Percentiles rank a stretch among this genome's conserved stretches.
phyloP scores from a whole-genome alignment of 2,113 vertebrate genomes.

The Nothoprocta pentlandii region DNA sequence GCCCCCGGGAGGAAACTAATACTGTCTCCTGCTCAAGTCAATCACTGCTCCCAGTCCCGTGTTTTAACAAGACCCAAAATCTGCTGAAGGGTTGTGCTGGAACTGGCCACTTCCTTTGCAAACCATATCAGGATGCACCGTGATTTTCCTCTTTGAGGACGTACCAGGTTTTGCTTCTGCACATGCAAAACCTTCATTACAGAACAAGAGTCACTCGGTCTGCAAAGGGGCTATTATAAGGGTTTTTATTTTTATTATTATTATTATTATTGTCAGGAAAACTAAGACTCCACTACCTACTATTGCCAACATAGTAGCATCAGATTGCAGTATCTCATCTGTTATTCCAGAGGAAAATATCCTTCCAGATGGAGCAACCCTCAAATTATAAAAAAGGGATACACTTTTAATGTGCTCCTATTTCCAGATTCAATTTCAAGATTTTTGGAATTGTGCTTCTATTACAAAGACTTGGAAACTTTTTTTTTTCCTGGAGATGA shows the following conservation, averaged over 20 bases:
- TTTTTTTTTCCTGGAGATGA: neutral
- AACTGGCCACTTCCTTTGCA: neutral
- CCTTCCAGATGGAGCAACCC: neutral
- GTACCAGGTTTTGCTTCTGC: neutral
- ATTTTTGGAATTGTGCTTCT: neutral
- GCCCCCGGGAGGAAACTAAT: neutral
- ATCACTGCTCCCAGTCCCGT: rapidly evolving
- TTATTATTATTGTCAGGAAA: neutral
- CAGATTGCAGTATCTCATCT: neutral
- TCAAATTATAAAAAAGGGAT: neutral
- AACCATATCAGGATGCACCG: rapidly evolving
- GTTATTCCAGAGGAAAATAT: neutral
- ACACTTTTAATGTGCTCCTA: neutral
- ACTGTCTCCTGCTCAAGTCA: neutral
- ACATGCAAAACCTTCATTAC: rapidly evolving
- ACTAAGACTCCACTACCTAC: neutral
- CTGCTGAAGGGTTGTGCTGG: neutral
- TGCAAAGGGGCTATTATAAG: neutral
- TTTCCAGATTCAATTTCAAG: neutral
- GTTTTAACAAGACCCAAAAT: neutral
- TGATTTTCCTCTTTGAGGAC: neutral
- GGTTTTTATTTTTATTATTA: neutral
- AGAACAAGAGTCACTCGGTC: neutral
- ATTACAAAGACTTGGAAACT: neutral
- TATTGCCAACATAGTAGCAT: neutral